Base-by-base conservation (phyloP, 64 coral and sea anemone genomes). In the Pachyseris speciosa region DNA sequence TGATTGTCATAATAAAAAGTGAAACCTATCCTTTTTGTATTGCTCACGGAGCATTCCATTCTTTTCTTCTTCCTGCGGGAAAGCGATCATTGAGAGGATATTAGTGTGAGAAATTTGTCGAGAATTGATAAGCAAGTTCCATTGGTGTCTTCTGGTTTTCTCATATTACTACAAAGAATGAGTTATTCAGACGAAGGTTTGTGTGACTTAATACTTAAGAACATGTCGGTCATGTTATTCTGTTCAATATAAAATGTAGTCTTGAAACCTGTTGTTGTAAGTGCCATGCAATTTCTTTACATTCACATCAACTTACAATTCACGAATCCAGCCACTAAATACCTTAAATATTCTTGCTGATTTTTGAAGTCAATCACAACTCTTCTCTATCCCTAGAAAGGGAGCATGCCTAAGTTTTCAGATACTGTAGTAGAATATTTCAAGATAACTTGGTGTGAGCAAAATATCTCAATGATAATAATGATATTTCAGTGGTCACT, bases 1-100 rank as follows among this genome's bases (percentile, higher is more conserved):
- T 80, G 32, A 61, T 57, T 60, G 36, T 26, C 32, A 61, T 16
- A 38, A 39, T 26, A 60, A 61, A 61, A 80, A n/a, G 19, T 80
- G 77, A 80, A 80, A 61, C 22, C 4, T 80, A 80, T 57, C 59
- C 77, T 22, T 8, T n/a, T 26, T 24, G 77, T 80, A 80, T 80
- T 80, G 77, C 9, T 80, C 12, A 60, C 2, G 29, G 25, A 39
- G 51, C 51, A 59, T 24, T 38, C 16, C n/a, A 38, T 39, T 37
- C 31, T 32, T 60, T n/a, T 37, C 32, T 22, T 4, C 34, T 39
- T 61, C 52, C 34, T 53, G 34, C 17, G 20, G 77, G 52, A 80
- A 80, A 24, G 52, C 77, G 40, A 28, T 80, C 52, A 26, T 60
- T 40, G 7, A 22, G 2, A 22, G 24, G 22, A 80, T 80, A 80